phyloP scores from a whole-genome alignment of 2,797 vertebrate species.

The Poliocrania exsul region DNA sequence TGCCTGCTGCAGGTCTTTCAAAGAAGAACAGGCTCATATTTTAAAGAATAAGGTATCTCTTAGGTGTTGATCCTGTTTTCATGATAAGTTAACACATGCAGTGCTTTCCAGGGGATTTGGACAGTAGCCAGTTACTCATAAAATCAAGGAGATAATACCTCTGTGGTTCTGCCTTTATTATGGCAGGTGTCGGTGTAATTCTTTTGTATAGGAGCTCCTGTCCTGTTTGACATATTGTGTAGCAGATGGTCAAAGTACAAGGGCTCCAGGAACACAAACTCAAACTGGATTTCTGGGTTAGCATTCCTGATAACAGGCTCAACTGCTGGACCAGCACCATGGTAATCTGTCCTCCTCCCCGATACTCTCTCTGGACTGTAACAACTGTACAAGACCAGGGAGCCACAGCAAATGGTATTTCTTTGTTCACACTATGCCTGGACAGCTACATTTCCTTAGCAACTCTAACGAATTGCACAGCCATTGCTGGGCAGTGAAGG shows the following conservation, averaged over 20 bases:
- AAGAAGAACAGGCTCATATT: not conserved
- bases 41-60: not conserved
- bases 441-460: not conserved
- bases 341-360: not conserved
- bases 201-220: not conserved
- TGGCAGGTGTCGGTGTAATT: not conserved
- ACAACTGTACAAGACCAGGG: not conserved
- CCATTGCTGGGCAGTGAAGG: not conserved
- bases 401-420: not conserved
- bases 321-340: not conserved
- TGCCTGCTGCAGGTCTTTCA: not conserved
- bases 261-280: not conserved
- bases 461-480: not conserved
- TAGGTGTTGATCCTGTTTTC: not conserved
- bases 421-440: not conserved
- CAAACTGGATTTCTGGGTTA: not conserved
- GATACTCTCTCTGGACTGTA: not conserved
- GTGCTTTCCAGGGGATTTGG: not conserved
- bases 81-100: not conserved
- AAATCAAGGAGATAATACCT: not conserved
- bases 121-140: not conserved
- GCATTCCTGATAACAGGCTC: not conserved
- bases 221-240: fast-evolving
- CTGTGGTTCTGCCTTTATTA: not conserved
- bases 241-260: not conserved